Conservation (phyloP, 1,140 invertebrate species). For the Lepidurus couesii region DNA sequence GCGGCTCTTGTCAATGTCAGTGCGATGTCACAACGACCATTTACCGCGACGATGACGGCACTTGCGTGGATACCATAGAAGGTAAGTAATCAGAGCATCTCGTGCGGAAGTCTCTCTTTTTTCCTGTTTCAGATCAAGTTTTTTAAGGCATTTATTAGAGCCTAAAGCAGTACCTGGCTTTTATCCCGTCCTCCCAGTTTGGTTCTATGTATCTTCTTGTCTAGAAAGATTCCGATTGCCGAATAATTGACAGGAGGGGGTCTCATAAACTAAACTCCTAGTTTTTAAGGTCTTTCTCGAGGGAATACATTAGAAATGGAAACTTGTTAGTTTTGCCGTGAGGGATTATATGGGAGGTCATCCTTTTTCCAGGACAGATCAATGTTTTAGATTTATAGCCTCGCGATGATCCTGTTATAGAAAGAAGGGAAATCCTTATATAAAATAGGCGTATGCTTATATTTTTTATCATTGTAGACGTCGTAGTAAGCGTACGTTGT, state of each 20-base stretch:
- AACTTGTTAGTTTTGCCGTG: background rate
- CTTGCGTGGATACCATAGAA: slow-evolving; percentile 64
- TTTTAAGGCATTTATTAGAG: background rate
- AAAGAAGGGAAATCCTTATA: background rate
- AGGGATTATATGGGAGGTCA: background rate
- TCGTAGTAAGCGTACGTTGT: no score
- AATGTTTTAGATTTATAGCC: background rate
- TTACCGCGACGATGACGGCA: slow-evolving; percentile 61
- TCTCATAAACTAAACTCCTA: background rate
- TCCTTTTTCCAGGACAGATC: background rate
- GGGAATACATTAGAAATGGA: background rate
- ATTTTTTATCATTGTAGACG: no score
- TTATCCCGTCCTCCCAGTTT: background rate
- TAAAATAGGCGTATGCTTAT: background rate
- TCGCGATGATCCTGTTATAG: background rate
- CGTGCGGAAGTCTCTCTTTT: background rate
- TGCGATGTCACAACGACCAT: slow-evolving; percentile 55
- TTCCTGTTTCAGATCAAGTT: background rate
- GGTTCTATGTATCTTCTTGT: background rate
- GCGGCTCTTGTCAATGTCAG: slow-evolving; percentile 47
- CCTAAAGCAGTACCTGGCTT: background rate
- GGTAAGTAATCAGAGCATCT: slow-evolving; percentile 48
- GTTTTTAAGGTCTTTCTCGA: background rate
- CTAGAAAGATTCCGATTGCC: background rate
- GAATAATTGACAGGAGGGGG: background rate